These are phyloP conservation scores for Protaetia brevitarsis DNA, from an alignment of 1,140 invertebrate species.

Conservation along the genomic window DNA sequence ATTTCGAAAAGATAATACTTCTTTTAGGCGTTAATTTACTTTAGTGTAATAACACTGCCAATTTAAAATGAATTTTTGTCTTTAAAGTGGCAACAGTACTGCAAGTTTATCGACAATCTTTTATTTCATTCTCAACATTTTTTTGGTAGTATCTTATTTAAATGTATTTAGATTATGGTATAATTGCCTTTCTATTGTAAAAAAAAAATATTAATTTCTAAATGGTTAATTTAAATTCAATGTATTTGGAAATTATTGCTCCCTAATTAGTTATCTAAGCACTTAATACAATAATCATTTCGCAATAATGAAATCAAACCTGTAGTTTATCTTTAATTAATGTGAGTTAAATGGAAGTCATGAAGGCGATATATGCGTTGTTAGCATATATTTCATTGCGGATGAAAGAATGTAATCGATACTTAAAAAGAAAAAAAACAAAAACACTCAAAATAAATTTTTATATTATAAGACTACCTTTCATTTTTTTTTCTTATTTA, in stretches of 20 bases:
- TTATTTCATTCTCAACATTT: too few species aligned
- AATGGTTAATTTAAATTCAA: too few species aligned
- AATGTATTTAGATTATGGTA: too few species aligned
- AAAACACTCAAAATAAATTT: not conserved
- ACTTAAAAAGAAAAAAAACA: not conserved
- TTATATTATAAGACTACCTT: not conserved
- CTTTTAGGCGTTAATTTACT: slow-evolving; percentile 7
- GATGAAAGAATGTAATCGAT: not conserved
- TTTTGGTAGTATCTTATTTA: too few species aligned
- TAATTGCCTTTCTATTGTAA: too few species aligned
- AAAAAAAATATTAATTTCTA: too few species aligned
- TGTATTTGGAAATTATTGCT: too few species aligned
- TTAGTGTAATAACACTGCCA: not conserved
- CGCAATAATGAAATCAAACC: not conserved
- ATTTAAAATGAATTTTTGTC: slow-evolving; percentile 12
- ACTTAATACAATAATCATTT: not conserved
- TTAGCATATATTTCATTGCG: not conserved
- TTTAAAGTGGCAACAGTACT: not conserved
- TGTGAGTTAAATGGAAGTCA: not conserved
- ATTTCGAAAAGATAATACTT: slow-evolving; percentile 2
- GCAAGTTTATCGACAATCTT: too few species aligned
- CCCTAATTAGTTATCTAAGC: not conserved
- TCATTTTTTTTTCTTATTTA: too few species aligned
- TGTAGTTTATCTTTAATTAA: not conserved
- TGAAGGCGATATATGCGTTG: not conserved